These are phyloP conservation scores for Calephelis virginiensis DNA, from an alignment of 1,140 invertebrate genomes.

Conservation along the genomic window DNA sequence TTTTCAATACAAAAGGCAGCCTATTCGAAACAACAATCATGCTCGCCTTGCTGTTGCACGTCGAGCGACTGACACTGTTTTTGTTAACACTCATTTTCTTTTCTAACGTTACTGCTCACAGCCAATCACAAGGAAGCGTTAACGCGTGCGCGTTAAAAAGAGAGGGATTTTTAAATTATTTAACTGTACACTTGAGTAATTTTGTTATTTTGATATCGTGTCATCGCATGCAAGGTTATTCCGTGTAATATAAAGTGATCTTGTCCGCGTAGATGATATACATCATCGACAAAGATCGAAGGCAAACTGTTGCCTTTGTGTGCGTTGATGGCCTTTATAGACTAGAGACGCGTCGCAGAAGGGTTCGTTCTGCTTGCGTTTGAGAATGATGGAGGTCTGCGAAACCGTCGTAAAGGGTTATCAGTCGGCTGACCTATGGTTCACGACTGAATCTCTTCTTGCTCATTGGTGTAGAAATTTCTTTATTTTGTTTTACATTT, in stretches of 20 bases:
- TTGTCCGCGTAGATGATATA: slow-evolving; percentile 44
- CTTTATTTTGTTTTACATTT: slow-evolving; percentile 32
- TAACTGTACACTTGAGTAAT: slow-evolving; percentile 40
- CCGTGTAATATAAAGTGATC: slow-evolving; percentile 31
- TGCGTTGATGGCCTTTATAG: slow-evolving; percentile 66
- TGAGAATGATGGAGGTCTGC: slow-evolving; percentile 53
- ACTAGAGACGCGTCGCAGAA: slow-evolving; percentile 59
- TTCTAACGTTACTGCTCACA: slow-evolving; percentile 47
- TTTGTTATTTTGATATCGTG: slow-evolving; percentile 33
- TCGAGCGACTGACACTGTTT: slow-evolving; percentile 61
- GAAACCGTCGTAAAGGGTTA: slow-evolving; percentile 53
- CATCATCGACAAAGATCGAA: slow-evolving; percentile 67
- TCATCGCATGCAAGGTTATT: slow-evolving; percentile 48
- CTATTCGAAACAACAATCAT: slow-evolving; percentile 95
- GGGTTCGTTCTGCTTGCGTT: slow-evolving; percentile 57
- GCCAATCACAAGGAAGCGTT: slow-evolving; percentile 58
- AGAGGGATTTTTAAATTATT: slow-evolving; percentile 58
- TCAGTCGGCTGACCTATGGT: slow-evolving; percentile 46
- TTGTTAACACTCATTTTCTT: slow-evolving; percentile 55
- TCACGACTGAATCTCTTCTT: slow-evolving; percentile 25
- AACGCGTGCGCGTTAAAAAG: slow-evolving; percentile 59
- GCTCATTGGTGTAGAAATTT: slow-evolving; percentile 38
- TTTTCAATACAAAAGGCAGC: slow-evolving; percentile 90
- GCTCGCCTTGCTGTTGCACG: slow-evolving; percentile 81
- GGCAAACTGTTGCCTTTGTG: slow-evolving; percentile 65